Evolutionary conservation across 2,888 invertebrate species (phyloP).

Genomic region (Pocota personata): DNA sequence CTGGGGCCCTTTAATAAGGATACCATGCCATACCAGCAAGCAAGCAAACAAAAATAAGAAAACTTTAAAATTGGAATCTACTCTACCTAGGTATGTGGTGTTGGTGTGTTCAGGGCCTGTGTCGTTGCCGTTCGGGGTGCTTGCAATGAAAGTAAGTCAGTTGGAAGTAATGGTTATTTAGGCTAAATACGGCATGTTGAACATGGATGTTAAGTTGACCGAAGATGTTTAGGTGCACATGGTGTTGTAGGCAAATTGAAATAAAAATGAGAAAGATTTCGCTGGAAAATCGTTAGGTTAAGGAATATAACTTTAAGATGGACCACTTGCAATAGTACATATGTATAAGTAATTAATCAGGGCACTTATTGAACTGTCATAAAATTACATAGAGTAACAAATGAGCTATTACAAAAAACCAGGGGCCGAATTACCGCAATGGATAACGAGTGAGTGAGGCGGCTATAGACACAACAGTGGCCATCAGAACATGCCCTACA

Average conservation of each 20-base stretch:
- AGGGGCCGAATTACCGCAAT: too few species aligned
- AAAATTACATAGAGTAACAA: too few species aligned
- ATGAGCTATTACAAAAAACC: too few species aligned
- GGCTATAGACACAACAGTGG: too few species aligned
- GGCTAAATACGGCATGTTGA: conserved; percentile 34
- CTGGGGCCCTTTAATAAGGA: conserved; percentile 31
- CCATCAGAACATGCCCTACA: too few species aligned
- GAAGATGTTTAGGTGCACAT: conserved; percentile 28
- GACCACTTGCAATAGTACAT: too few species aligned
- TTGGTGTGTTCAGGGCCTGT: neutral
- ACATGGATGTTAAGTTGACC: conserved; percentile 20
- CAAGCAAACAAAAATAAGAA: conserved; percentile 40
- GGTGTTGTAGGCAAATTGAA: neutral
- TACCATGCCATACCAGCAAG: neutral
- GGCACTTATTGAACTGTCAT: too few species aligned
- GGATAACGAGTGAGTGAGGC: too few species aligned
- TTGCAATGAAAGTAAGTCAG: conserved; percentile 52
- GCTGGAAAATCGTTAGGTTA: neutral
- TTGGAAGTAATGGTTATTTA: conserved; percentile 60
- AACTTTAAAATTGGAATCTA: conserved; percentile 63
- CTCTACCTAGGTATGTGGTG: neutral
- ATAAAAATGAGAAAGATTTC: neutral
- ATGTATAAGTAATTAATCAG: too few species aligned
- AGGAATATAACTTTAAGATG: neutral
- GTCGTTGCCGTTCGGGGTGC: neutral